Evolutionary conservation across 2,888 invertebrate species (phyloP).

Genomic region (Xestia xanthographa): DNA sequence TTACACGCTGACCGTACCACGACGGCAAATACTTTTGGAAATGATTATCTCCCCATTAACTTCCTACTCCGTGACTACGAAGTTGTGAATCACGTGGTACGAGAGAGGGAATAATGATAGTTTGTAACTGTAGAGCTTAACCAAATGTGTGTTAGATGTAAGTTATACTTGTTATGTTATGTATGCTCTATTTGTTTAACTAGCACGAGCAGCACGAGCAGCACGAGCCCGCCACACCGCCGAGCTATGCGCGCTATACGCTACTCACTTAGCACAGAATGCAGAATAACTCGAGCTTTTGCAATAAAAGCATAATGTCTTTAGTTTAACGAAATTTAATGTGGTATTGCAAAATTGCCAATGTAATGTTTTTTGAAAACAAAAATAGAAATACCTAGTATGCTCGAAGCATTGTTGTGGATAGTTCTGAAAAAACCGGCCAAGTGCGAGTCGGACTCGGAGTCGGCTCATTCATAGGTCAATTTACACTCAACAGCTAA

Average conservation of each 20-base stretch:
- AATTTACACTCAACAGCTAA: neutral
- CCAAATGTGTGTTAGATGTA: constrained; percentile 78
- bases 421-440: neutral
- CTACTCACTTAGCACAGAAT: neutral
- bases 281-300: neutral
- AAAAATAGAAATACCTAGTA: neutral
- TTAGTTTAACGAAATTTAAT: neutral
- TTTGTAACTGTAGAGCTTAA: constrained; percentile 68
- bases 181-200: constrained; percentile 32
- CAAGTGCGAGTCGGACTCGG: neutral
- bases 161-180: constrained; percentile 67
- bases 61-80: neutral
- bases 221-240: neutral
- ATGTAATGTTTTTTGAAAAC: neutral
- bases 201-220: neutral
- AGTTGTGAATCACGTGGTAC: neutral
- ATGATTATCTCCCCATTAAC: neutral
- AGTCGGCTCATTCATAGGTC: neutral
- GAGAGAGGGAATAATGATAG: constrained; percentile 11
- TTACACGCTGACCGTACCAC: neutral
- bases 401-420: neutral
- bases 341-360: neutral
- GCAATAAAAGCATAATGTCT: neutral
- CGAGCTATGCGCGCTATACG: neutral
- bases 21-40: neutral